Evolutionary conservation across 2,888 invertebrate genomes (phyloP).

Genomic region (Rosalia funebris): DNA sequence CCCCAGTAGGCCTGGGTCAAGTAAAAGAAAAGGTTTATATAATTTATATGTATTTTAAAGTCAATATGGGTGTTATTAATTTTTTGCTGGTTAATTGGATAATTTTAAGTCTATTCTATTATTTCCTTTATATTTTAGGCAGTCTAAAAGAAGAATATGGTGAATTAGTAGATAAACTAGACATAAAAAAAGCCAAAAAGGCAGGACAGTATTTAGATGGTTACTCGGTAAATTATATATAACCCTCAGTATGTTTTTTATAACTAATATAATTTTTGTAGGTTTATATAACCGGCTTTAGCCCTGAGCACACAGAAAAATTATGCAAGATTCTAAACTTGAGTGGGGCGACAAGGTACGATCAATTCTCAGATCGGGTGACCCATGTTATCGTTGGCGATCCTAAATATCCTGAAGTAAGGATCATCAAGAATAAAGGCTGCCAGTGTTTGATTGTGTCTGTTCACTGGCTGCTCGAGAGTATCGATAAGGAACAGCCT

Average conservation of each 20-base stretch:
- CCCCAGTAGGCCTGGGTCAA: constrained; percentile 1
- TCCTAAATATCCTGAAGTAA: constrained; percentile 65
- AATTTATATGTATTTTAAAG: constrained; percentile 1
- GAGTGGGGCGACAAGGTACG: constrained; percentile 85
- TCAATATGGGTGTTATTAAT: constrained; percentile 1
- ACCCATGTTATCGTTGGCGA: constrained; percentile 85
- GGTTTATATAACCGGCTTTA: constrained; percentile 78
- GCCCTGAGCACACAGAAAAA: constrained; percentile 72
- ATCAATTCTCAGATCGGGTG: constrained; percentile 77
- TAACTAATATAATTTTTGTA: constrained; percentile 53
- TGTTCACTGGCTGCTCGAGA: constrained; percentile 80
- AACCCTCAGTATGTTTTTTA: background rate
- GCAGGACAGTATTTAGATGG: constrained; percentile 89
- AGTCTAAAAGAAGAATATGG: constrained; percentile 40
- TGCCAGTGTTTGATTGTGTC: constrained; percentile 68
- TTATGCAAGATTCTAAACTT: constrained; percentile 76
- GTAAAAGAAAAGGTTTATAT: constrained; percentile 35
- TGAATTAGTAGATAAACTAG: constrained; percentile 63
- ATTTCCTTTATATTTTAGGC: constrained; percentile 13
- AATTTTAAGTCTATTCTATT: background rate
- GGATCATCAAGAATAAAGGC: constrained; percentile 51
- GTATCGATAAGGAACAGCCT: constrained; percentile 72
- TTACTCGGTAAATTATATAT: constrained; percentile 68
- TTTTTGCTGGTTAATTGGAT: background rate
- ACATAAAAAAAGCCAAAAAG: constrained; percentile 74